phyloP scores from a whole-genome alignment of 1,140 invertebrate species.

The Ips typographus region DNA sequence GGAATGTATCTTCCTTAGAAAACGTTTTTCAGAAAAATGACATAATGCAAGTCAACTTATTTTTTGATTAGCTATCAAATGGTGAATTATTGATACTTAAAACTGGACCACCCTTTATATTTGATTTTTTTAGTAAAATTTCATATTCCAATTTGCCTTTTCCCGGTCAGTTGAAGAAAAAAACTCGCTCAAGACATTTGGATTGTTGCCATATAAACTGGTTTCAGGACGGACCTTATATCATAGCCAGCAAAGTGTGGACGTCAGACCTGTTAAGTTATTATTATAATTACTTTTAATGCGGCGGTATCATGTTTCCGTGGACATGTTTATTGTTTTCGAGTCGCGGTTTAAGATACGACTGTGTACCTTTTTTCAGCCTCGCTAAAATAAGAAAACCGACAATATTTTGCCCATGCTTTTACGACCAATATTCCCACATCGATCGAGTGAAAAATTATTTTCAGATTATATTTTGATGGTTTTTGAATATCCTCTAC shows the following conservation, averaged over 20 bases:
- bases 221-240: slow-evolving; percentile 34
- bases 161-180: too few relatives aligned
- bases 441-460: slow-evolving; percentile 1
- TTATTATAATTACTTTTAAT: slow-evolving; percentile 48
- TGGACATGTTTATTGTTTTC: slow-evolving; percentile 45
- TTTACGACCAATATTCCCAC: slow-evolving; percentile 28
- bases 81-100: too few relatives aligned
- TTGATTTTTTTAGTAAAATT: too few relatives aligned
- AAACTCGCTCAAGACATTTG: too few relatives aligned
- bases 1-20: too few relatives aligned
- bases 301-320: slow-evolving; percentile 43
- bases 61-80: too few relatives aligned
- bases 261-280: slow-evolving; percentile 42
- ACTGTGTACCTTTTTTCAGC: slow-evolving; percentile 15
- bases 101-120: too few relatives aligned
- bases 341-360: slow-evolving; percentile 38
- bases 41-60: too few relatives aligned
- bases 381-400: slow-evolving; percentile 29
- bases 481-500: background rate
- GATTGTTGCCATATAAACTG: background rate
- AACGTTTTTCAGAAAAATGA: too few relatives aligned
- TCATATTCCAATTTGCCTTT: too few relatives aligned
- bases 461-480: slow-evolving; percentile 4
- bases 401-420: slow-evolving; percentile 28
- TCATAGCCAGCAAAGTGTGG: slow-evolving; percentile 40